These are phyloP conservation scores for Ophion costatus DNA, from an alignment of 2,888 invertebrate species.

Conservation along the genomic window DNA sequence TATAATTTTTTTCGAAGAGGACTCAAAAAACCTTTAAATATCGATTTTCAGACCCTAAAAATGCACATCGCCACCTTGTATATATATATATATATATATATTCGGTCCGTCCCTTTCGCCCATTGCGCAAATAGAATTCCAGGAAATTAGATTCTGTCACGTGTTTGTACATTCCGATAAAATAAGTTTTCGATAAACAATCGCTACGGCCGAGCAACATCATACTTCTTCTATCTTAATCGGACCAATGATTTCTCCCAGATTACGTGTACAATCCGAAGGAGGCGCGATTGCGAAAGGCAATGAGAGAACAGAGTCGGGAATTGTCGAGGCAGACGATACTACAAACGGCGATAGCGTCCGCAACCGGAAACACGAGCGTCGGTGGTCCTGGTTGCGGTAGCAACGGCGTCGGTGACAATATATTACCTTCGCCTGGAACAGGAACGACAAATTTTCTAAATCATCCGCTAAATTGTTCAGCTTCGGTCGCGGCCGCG, in stretches of 20 bases:
- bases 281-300: constrained; percentile 87
- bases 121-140: no score
- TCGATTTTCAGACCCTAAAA: no score
- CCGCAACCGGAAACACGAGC: constrained; percentile 68
- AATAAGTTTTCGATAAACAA: no score
- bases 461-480: constrained; percentile 68
- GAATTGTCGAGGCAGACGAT: constrained; percentile 81
- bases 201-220: not conserved
- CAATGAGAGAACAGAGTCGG: constrained; percentile 84
- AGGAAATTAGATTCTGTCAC: no score
- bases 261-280: constrained; percentile 88
- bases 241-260: constrained; percentile 73
- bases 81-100: no score
- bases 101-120: no score
- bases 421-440: constrained; percentile 45
- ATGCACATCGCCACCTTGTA: no score
- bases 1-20: no score
- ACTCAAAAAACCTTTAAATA: no score
- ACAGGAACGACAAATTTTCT: constrained; percentile 66
- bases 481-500: constrained; percentile 60
- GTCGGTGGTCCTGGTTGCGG: constrained; percentile 48
- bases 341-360: constrained; percentile 76
- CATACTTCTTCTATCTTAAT: not conserved
- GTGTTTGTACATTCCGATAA: no score
- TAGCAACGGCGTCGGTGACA: constrained; percentile 50